Evolutionary conservation across 2,888 invertebrate species (phyloP), one percentile per base, ranked within the genome.

Genomic region (Papilio protenor): DNA sequence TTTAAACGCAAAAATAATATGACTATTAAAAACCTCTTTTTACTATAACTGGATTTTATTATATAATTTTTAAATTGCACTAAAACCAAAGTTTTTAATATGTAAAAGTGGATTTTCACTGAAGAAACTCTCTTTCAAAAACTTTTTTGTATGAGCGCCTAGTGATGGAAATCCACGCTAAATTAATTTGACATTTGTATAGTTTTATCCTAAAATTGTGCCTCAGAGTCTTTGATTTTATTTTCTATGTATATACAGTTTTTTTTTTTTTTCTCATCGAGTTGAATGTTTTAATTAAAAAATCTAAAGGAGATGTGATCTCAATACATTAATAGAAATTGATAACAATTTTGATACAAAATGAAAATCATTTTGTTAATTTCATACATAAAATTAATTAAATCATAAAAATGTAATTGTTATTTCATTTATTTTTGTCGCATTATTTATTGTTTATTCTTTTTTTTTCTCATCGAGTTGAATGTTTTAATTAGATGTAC

Each of bases 221-320:
- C 59, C 59, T 59, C 21, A 23, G 59, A 59, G 4, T 12, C 10
- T n/a, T 55, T 55, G 3, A 49, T 12, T 2, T 55, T 55, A n/a
- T 55, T 18, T 55, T 6, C 16, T 55, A 55, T n/a, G 18, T n/a
- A n/a, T 10, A 8, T n/a, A 18, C 12, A 2, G 6, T 1, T 1
- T 40, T 18, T 40, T 40, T 18, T n/a, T n/a, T n/a, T n/a, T n/a
- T n/a, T n/a, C n/a, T n/a, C n/a, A n/a, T n/a, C n/a, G n/a, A n/a
- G n/a, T n/a, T n/a, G n/a, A n/a, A n/a, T n/a, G n/a, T n/a, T n/a
- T 12, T 66, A 21, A 40, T 66, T 21, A 12, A 40, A 40, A 40
- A 8, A 40, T 40, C 40, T 79, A n/a, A 18, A 73, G 77, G 79
- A 75, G 77, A 79, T 79, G 21, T 69, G 61, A 77, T 79, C 77